These are phyloP conservation scores for Aurelia sp. DNA, from an alignment of 30 jellyfish, hydroid and myxozoan genomes.

Conservation along the genomic window DNA sequence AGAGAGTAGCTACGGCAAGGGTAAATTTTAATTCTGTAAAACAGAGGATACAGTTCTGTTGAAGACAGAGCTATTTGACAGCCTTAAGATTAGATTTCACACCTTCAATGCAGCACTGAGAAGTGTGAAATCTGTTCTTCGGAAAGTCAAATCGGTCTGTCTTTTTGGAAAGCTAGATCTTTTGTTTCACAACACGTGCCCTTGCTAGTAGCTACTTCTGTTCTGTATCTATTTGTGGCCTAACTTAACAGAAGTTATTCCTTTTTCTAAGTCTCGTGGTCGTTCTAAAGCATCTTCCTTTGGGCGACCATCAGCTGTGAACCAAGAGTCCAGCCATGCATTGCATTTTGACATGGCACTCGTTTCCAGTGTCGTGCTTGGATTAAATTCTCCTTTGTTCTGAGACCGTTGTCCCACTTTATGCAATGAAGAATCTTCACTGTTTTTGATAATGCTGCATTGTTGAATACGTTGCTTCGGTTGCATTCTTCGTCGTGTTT, in stretches of 20 bases:
- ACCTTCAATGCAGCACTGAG: too few species aligned
- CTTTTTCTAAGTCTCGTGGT: not conserved
- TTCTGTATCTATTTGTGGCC: not conserved
- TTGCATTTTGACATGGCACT: conserved; percentile 33
- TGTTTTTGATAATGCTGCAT: not conserved
- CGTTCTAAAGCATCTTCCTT: not conserved
- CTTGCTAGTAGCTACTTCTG: too few species aligned
- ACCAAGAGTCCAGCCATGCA: conserved; percentile 57
- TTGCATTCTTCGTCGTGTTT: not conserved
- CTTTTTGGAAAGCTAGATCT: too few species aligned
- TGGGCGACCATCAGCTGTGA: conserved; percentile 34
- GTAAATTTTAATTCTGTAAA: too few species aligned
- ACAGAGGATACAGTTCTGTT: too few species aligned
- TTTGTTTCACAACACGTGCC: too few species aligned
- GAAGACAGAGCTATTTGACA: too few species aligned
- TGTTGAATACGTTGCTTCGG: not conserved
- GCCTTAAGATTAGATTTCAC: too few species aligned
- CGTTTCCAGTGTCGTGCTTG: conserved; percentile 4
- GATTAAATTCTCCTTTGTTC: not conserved
- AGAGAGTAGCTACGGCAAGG: too few species aligned
- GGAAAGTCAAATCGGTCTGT: too few species aligned
- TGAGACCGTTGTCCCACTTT: not conserved
- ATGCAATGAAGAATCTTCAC: not conserved
- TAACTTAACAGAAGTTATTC: not conserved
- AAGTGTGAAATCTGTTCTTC: too few species aligned